Evolutionary conservation across 2,113 vertebrate genomes (phyloP), one percentile per base, ranked within the genome.

Genomic region (Dipodomys ordii): DNA sequence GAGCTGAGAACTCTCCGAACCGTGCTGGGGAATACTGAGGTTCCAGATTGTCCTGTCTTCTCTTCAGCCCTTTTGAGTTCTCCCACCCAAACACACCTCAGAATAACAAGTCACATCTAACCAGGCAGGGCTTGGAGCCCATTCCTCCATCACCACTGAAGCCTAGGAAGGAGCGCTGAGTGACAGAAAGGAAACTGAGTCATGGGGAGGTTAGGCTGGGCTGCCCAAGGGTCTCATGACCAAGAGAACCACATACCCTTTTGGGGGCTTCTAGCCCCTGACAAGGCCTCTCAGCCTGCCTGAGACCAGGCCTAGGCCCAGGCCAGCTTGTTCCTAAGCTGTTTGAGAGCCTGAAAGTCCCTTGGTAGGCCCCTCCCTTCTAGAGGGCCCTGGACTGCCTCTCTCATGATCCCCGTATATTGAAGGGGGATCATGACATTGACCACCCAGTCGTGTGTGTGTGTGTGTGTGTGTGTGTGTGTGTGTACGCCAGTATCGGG

Each of bases 61-160:
- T 82, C 72, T 80, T 81, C 53, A 32, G 72, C 7, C 28, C 44
- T 60, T 85, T 88, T 91, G 91, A 90, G 82, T 62, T 53, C 85
- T 88, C 90, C 91, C 93, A 86, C 77, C 88, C 60, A 79, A 92
- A 84, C 91, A 84, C 68, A 81, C 83, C 78, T 90, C 85, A 77
- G 91, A 96, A 95, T 87, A 95, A 95, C 72, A 95, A 93, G 92
- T 92, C 95, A 92, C 91, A 76, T 80, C 91, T 92, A 91, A 93
- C 46, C 39, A 39, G 49, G 49, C 46, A 30, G 73, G 93, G 85
- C 86, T 80, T 1, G 0, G 72, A 68, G 71, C 84, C 88, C 77
- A 86, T 83, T 30, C 85, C 85, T 11, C 57, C 53, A 22, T 35
- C 62, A 0, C 20, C 60, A 2, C 67, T 0, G 74, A 35, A 8